Conservation (phyloP, 2,113 vertebrate genomes). For the Nyctibius bracteatus region DNA sequence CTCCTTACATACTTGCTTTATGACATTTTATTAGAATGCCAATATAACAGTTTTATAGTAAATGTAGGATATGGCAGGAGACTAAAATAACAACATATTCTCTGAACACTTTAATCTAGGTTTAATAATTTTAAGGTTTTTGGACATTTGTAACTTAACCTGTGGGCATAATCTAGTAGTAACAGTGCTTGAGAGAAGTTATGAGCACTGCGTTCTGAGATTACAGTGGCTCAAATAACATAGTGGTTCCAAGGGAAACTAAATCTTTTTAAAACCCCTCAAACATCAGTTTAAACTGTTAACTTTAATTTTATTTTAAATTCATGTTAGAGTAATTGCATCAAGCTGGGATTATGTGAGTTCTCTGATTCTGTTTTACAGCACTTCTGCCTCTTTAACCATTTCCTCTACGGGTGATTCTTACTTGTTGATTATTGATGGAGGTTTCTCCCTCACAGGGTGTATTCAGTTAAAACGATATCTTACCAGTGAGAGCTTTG, state of each 20-base stretch:
- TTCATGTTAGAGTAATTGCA: slow-evolving; percentile 80
- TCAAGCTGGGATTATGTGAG: slow-evolving; percentile 76
- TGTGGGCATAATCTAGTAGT: slow-evolving; percentile 78
- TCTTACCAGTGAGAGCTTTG: background rate
- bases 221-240: slow-evolving; percentile 80
- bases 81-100: slow-evolving; percentile 81
- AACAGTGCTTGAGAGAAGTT: slow-evolving; percentile 74
- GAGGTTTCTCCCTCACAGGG: background rate
- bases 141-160: slow-evolving; percentile 78
- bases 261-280: slow-evolving; percentile 81
- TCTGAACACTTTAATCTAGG: slow-evolving; percentile 78
- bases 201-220: slow-evolving; percentile 67
- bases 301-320: slow-evolving; percentile 85
- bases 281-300: slow-evolving; percentile 83
- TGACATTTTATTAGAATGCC: slow-evolving; percentile 83
- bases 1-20: slow-evolving; percentile 83
- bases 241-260: slow-evolving; percentile 80
- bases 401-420: slow-evolving; percentile 29
- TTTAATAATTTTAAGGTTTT: slow-evolving; percentile 80
- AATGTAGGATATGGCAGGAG: slow-evolving; percentile 80
- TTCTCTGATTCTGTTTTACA: slow-evolving; percentile 51
- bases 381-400: slow-evolving; percentile 66
- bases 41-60: slow-evolving; percentile 79
- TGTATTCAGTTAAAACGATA: background rate
- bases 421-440: background rate